Evolutionary conservation across 2,113 vertebrate genomes (phyloP), one percentile per base, ranked within the genome.

Genomic region (Rallus limicola): DNA sequence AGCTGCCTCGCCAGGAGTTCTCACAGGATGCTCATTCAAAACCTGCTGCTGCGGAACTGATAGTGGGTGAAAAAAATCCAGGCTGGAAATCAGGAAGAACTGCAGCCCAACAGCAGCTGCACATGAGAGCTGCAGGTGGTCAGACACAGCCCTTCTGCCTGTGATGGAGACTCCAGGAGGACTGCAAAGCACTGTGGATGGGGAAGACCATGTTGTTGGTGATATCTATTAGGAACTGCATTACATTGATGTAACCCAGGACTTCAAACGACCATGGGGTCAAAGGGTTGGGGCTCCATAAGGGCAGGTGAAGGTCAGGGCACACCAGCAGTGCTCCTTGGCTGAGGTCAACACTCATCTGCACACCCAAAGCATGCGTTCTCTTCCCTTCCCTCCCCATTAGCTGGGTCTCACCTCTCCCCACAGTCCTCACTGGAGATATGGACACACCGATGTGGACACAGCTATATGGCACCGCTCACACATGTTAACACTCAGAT

Each of bases 41-140:
- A 5, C 53, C 20, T 79, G 64, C 81, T 56, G 48, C 38, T 69
- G 74, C 58, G 65, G 81, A 89, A 29, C 26, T 71, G 80, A 75
- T 6, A 50, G 55, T 0, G 0, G 20, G 65, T 63, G 58, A 87
- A 92, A 82, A 58, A 78, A 65, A 65, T 28, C 13, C 40, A 77
- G 46, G 70, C 42, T 16, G 50, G 62, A 69, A 72, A 70, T 62
- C 3, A 59, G 55, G 76, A 42, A 70, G 71, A 65, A 33, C 18
- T 46, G 13, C 38, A 88, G 52, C 11, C 3, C 31, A 79, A 10
- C 34, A 23, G 6, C 78, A 87, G 38, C 44, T 82, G 53, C 46
- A 34, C 14, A 7, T 5, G 48, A 62, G 44, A 58, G 60, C 3
- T 48, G 16, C 0, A 0, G 34, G 31, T 7, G 11, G 69, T 29